Evolutionary conservation across 2,113 vertebrate species (phyloP).

Genomic region (Scophthalmus maximus): DNA sequence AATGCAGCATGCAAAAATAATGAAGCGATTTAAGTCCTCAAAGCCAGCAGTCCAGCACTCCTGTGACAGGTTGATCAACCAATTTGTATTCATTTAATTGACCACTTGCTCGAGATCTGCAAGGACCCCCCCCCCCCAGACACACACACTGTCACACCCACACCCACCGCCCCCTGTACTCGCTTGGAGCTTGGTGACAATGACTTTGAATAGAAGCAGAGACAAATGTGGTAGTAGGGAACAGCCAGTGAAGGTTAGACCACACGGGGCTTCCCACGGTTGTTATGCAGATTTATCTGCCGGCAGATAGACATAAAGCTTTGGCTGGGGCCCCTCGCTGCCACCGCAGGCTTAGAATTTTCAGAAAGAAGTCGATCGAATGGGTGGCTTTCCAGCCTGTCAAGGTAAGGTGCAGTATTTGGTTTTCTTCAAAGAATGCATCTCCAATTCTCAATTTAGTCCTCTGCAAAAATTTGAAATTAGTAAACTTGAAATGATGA

Average conservation of each 20-base stretch:
- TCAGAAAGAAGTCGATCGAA: constrained; percentile 71
- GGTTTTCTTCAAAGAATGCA: constrained; percentile 71
- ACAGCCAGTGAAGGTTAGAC: constrained; percentile 67
- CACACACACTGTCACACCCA: not conserved
- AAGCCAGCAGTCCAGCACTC: constrained; percentile 55
- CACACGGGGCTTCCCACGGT: constrained; percentile 63
- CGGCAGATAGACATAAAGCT: constrained; percentile 51
- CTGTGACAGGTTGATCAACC: constrained; percentile 65
- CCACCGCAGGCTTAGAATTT: constrained; percentile 64
- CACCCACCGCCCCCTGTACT: not conserved
- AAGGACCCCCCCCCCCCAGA: not conserved
- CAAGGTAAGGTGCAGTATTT: constrained; percentile 76
- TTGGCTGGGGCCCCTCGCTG: constrained; percentile 44
- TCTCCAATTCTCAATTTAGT: constrained; percentile 66
- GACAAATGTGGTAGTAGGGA: constrained; percentile 60
- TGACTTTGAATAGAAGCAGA: constrained; percentile 71
- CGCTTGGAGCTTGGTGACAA: constrained; percentile 53
- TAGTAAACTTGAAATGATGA: not conserved
- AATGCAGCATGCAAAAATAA: constrained; percentile 61
- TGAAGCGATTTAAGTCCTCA: constrained; percentile 57
- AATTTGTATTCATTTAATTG: constrained; percentile 73
- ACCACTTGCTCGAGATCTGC: no score
- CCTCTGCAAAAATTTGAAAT: constrained; percentile 57
- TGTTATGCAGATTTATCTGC: constrained; percentile 68
- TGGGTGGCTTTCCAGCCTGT: constrained; percentile 57